Evolutionary conservation across 37 sponge, comb jelly and placozoan species (phyloP).

Genomic region (Chondrosia reniformis): DNA sequence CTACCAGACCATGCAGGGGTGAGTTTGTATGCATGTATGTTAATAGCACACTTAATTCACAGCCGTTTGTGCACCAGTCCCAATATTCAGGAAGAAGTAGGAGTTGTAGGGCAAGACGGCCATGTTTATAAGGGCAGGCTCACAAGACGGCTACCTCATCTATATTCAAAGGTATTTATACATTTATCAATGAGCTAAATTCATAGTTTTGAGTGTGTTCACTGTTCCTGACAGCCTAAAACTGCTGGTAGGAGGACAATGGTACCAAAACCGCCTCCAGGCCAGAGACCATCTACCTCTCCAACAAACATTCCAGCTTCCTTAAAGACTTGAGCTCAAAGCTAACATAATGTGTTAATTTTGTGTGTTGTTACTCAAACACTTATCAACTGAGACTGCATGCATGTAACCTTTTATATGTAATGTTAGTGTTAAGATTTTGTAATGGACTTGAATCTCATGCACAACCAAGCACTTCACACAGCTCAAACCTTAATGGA

Average conservation of each 20-base stretch:
- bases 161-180: slow-evolving; percentile 11
- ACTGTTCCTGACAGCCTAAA: neutral
- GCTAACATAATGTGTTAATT: too few relatives aligned
- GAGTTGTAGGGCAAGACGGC: slow-evolving; percentile 89
- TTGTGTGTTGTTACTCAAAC: too few relatives aligned
- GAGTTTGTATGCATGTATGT: neutral
- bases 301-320: too few relatives aligned
- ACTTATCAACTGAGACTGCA: too few relatives aligned
- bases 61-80: slow-evolving; percentile 34
- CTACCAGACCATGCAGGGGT: slow-evolving; percentile 4
- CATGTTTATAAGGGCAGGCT: slow-evolving; percentile 90
- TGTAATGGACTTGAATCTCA: too few relatives aligned
- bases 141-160: slow-evolving; percentile 24
- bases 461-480: too few relatives aligned
- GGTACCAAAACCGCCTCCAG: neutral
- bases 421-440: too few relatives aligned
- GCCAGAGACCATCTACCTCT: slow-evolving; percentile 12
- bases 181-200: neutral
- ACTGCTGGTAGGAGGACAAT: neutral
- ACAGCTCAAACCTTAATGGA: too few relatives aligned
- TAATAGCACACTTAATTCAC: neutral
- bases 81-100: slow-evolving; percentile 61
- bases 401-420: too few relatives aligned
- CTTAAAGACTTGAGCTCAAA: too few relatives aligned
- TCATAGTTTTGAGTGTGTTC: too few relatives aligned